Base-by-base conservation (phyloP, 2,797 vertebrate species). In the Acanthis flammea region DNA sequence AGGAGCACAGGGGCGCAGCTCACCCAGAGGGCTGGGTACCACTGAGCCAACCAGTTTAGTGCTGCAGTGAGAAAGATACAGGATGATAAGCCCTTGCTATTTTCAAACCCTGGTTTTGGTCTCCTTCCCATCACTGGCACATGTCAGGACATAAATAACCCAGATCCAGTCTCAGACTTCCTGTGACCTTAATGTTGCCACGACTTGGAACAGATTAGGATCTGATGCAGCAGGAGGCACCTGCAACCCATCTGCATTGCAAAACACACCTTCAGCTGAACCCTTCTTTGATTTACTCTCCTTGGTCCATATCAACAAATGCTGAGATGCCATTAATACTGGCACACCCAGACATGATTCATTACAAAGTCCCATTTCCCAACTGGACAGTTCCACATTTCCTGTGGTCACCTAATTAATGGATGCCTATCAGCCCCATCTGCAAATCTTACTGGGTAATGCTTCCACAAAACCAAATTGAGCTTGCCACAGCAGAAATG, bases 321-420 rank as follows among this genome's bases (percentile, higher is more conserved):
- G 84, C 60, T 88, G 92, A 89, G 66, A 82, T 72, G 44, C 93
- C 94, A 94, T 96, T 97, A 96, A 92, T 83, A 67, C 58, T 42
- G 8, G 30, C 73, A 95, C 95, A 88, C 75, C 91, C 94, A 96
- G 93, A 86, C 94, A 96, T 96, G 94, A 97, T 94, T 97, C 95
- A 97, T 97, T 93, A 90, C 93, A 68, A 61, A 65, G 83, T 63
- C 88, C 89, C 24, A 73, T 96, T 94, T 96, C 91, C 92, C 94
- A 97, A 75, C 41, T 3, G 41, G 92, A 63, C 47, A 95, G 77
- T 79, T 96, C 77, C 93, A 87, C 85, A 54, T 96, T 96, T 97
- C 92, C 95, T 91, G 47, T 90, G 88, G 97, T 87, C 95, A 97
- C 94, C 89, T 96, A 98, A 98, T 98, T 98, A 98, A 98, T 98